A percentile compares a stretch with the other conserved stretches of the same genome.
Evolutionary conservation across 2,888 invertebrate species (phyloP).

Genomic region (Drosophila robusta): DNA sequence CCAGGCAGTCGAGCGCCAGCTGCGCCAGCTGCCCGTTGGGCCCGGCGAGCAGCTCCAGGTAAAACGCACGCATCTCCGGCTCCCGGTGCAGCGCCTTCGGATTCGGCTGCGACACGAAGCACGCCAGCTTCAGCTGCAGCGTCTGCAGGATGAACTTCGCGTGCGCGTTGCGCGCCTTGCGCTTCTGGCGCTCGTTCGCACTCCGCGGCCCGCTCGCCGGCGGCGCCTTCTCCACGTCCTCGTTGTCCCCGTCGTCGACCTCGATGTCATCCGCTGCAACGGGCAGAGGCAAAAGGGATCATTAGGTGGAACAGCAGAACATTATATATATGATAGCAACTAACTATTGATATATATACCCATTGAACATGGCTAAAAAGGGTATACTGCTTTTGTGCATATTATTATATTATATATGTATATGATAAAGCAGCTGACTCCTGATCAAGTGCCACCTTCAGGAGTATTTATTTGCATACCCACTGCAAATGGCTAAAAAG

Average conservation of each 20-base stretch:
- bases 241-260: conserved; percentile 52
- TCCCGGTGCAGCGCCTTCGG: conserved; percentile 92
- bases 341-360: too few species aligned
- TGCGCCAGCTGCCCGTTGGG: conserved; percentile 93
- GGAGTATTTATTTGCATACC: too few species aligned
- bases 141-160: conserved; percentile 81
- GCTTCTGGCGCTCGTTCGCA: conserved; percentile 28
- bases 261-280: conserved; percentile 33
- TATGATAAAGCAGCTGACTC: too few species aligned
- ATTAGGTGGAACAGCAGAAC: too few species aligned
- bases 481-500: too few species aligned
- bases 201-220: not conserved
- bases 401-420: too few species aligned
- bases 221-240: conserved; percentile 70
- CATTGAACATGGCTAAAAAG: too few species aligned
- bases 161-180: conserved; percentile 47
- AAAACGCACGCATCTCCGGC: conserved; percentile 90
- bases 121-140: conserved; percentile 89
- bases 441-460: too few species aligned
- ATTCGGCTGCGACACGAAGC: conserved; percentile 92
- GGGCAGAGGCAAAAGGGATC: too few species aligned
- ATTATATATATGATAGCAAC: too few species aligned
- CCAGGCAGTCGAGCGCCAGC: conserved; percentile 93
- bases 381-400: too few species aligned
- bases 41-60: conserved; percentile 92